Evolutionary conservation across 2,113 vertebrate genomes (phyloP), one percentile per base, ranked within the genome.

Genomic region (Ictalurus punctatus): DNA sequence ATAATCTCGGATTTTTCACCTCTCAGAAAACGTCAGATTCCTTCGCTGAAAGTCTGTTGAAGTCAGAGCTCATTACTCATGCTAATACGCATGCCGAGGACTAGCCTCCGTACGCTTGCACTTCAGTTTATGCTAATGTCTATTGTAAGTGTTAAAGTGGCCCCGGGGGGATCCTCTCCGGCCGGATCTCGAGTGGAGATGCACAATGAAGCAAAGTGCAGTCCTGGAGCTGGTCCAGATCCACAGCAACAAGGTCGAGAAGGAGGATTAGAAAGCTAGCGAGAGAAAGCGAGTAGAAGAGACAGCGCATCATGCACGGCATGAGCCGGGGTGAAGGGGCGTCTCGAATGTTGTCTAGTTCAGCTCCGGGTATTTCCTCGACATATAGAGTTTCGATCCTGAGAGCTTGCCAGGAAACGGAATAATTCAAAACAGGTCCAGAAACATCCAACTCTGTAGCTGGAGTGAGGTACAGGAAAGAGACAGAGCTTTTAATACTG

Each of bases 351-450:
- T 93, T 92, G 90, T 92, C 89, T 63, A 89, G 90, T 86, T 89
- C 83, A 89, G 87, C 91, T 88, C 91, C 9, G 54, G 89, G 79
- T 90, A 90, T 92, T 92, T 92, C 84, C 82, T 83, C 87, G 82
- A 91, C 89, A 88, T 91, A 91, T 95, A 93, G 90, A 78, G 92
- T 95, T 94, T 94, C 90, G 89, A 90, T 84, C 86, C 59, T 58
- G 85, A 91, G 89, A 93, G 88, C 86, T 85, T 89, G 91, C 88
- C 93, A 95, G 94, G 94, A 95, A 94, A 92, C 92, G 92, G 85
- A 91, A 92, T 95, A 95, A 95, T 94, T 94, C 90, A 95, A 94
- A 95, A 90, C 94, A 95, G 93, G 91, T 63, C 85, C 87, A 40
- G 87, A 79, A 79, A 54, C 2, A 16, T 52, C 14, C 16, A 52